phyloP scores from a whole-genome alignment of 1,140 invertebrate species.

The Heliconius nattereri region DNA sequence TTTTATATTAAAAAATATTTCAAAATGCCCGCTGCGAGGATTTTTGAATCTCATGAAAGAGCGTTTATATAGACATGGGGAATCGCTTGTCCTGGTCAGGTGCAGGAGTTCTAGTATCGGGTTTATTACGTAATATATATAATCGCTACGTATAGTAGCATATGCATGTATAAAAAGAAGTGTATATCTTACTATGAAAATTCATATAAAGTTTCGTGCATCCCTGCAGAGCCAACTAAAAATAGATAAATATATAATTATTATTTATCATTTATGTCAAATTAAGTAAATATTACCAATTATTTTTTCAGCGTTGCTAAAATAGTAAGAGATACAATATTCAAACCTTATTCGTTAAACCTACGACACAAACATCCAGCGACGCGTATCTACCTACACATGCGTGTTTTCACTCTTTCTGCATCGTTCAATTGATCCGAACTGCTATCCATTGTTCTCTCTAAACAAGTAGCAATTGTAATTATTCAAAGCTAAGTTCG shows the following conservation, averaged over 20 bases:
- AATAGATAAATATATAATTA: too few species aligned
- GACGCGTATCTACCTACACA: neutral
- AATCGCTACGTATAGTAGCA: too few species aligned
- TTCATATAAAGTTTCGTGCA: neutral
- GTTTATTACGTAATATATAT: neutral
- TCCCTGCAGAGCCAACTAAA: neutral
- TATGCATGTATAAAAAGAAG: neutral
- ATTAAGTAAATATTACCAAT: too few species aligned
- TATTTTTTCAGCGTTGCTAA: too few species aligned
- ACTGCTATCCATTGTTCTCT: constrained; percentile 12
- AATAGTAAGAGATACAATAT: neutral
- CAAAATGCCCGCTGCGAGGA: neutral
- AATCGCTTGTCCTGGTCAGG: neutral
- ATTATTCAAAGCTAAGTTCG: constrained; percentile 36
- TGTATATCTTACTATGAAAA: neutral
- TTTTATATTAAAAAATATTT: neutral
- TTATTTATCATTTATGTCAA: too few species aligned
- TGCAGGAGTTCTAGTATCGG: neutral
- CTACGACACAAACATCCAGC: neutral
- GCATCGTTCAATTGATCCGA: neutral
- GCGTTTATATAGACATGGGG: neutral
- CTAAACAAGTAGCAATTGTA: constrained; percentile 25
- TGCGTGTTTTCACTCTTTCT: neutral
- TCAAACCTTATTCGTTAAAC: too few species aligned
- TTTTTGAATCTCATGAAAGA: neutral